Evolutionary conservation across 92 coral and sea anemone species (phyloP).

Genomic region (Parazoanthus swiftii): DNA sequence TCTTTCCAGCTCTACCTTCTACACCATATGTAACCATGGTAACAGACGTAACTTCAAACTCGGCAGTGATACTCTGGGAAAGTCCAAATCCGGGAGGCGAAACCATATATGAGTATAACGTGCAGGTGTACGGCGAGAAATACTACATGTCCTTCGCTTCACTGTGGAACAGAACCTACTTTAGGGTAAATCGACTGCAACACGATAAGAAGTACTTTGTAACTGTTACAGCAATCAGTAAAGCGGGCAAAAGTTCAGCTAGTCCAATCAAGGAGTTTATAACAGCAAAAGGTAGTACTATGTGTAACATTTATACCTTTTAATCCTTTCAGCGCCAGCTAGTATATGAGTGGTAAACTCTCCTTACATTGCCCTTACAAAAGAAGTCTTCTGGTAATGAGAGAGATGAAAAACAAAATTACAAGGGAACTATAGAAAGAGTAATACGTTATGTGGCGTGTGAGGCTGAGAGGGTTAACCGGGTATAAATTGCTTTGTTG

Average conservation of each 20-base stretch:
- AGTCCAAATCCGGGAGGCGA: conserved; percentile 21
- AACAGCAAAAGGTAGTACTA: conserved; percentile 2
- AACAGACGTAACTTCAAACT: conserved; percentile 24
- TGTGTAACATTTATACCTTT: no score
- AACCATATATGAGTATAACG: not conserved
- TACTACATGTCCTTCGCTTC: not conserved
- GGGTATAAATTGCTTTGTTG: no score
- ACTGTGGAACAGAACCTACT: conserved; percentile 27
- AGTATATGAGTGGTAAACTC: no score
- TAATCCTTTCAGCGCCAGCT: no score
- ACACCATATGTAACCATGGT: not conserved
- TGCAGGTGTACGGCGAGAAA: not conserved
- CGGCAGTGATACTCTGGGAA: conserved; percentile 24
- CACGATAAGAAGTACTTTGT: not conserved
- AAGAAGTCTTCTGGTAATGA: no score
- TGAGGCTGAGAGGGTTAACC: no score
- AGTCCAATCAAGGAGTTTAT: not conserved
- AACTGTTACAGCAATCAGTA: conserved; percentile 11
- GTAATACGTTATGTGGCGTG: no score
- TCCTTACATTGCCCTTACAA: no score
- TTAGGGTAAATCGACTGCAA: not conserved
- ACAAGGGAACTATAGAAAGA: no score
- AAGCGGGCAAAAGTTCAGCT: conserved; percentile 1
- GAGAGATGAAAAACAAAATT: no score
- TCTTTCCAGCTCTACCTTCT: conserved; percentile 14